Percentiles rank a stretch among this genome's conserved stretches.
Evolutionary conservation across 2,888 invertebrate genomes (phyloP).

Genomic region (Tetheella fluctuosa): DNA sequence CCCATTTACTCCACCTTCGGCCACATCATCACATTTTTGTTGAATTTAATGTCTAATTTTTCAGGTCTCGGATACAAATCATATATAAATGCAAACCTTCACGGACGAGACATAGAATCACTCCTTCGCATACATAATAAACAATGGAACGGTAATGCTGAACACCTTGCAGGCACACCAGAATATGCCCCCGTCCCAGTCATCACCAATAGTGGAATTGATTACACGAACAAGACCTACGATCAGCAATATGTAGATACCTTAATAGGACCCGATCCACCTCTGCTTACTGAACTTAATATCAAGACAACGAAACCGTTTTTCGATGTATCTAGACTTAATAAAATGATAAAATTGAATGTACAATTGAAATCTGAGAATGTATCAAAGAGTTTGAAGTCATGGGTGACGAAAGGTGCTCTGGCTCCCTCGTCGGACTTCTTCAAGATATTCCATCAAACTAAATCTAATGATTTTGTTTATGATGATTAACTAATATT

Average conservation of each 20-base stretch:
- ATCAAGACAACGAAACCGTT: conserved; percentile 49
- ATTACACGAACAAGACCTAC: conserved; percentile 60
- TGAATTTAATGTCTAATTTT: not conserved
- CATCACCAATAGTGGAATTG: conserved; percentile 57
- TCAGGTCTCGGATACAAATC: conserved; percentile 66
- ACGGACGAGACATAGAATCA: conserved; percentile 61
- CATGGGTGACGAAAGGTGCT: conserved; percentile 54
- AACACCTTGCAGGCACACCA: conserved; percentile 48
- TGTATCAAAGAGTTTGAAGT: conserved; percentile 54
- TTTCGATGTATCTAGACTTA: conserved; percentile 47
- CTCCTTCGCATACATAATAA: conserved; percentile 57
- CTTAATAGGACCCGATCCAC: conserved; percentile 65
- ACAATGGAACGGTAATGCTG: conserved; percentile 42
- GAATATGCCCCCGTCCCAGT: conserved; percentile 56
- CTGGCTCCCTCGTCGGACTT: conserved; percentile 60
- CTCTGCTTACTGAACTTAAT: conserved; percentile 55
- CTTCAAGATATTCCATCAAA: conserved; percentile 56
- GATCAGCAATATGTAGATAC: conserved; percentile 55
- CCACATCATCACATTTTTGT: no score
- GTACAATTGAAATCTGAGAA: conserved; percentile 56
- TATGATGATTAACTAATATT: conserved; percentile 22
- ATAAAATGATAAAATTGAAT: conserved; percentile 55
- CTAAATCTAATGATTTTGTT: conserved; percentile 57
- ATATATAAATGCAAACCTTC: conserved; percentile 52
- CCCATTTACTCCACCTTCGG: no score